Base-by-base conservation (phyloP, 2,113 vertebrate species). In the Cathartes aura region DNA sequence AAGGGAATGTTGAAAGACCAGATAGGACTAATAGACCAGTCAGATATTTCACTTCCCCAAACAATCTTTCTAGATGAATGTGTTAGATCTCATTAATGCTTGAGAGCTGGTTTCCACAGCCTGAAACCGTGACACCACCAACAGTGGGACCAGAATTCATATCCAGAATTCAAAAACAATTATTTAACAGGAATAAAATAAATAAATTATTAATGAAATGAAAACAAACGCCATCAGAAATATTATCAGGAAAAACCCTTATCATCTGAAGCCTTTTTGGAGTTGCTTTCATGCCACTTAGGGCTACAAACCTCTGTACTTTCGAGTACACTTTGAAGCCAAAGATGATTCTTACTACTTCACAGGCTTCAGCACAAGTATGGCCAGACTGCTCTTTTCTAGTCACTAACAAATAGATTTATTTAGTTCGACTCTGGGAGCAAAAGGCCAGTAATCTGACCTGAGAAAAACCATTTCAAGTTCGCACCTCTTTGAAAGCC, bases 401-500 rank as follows among this genome's bases (percentile, higher is more conserved):
- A 67, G 40, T 40, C 30, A 83, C 15, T 45, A 76, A 40, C 42
- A 91, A 91, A 68, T 21, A 9, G n/a, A 74, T 87, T 82, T 72
- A 75, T 90, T 80, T 63, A 47, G 50, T 55, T 88, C 0, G 4
- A 66, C 53, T 72, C 53, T 15, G 27, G n/a, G 42, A 85, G 38
- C 50, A 94, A 81, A 75, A 91, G 55, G 53, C 40, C 81, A 80
- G 30, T 27, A 82, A 64, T 55, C 3, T 88, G 58, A 93, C 42
- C 70, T 91, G 50, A 76, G 63, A 94, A 86, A 84, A 94, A 58
- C 0, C 45, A 79, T 60, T 82, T 95, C 29, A 67, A 86, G 62
- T 59, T 66, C 92, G 5, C 92, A 99, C 99, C 99, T 99, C 99
- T 98, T 99, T 99, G 97, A 99, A 99, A 88, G 99, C 99, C 97